phyloP scores from a whole-genome alignment of 2,888 invertebrate species.

The Cataglyphis rosenhaueri region DNA sequence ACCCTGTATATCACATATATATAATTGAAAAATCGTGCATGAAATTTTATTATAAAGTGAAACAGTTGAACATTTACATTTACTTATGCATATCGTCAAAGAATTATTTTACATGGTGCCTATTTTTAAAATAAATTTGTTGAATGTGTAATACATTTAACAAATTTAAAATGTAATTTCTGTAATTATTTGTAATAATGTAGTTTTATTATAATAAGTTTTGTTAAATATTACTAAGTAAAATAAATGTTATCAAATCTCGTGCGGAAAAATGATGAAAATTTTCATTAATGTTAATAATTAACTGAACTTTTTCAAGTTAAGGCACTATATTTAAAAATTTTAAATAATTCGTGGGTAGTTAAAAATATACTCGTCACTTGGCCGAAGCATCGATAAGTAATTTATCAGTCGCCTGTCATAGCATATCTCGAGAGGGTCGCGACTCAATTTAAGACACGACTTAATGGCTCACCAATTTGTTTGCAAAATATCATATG shows the following conservation, averaged over 20 bases:
- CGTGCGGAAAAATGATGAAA: not conserved
- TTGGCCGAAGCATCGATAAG: constrained; percentile 9
- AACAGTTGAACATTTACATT: not conserved
- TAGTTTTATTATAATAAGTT: not conserved
- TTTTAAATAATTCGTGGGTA: not conserved
- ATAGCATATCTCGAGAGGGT: constrained; percentile 15
- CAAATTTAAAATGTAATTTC: not conserved
- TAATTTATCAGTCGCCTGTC: constrained; percentile 24
- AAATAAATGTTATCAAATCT: not conserved
- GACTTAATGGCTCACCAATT: constrained; percentile 21
- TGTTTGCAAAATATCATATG: constrained; percentile 35
- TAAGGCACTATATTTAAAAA: not conserved
- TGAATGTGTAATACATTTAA: not conserved
- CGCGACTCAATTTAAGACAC: constrained; percentile 27
- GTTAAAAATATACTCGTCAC: constrained; percentile 28
- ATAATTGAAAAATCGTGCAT: not conserved
- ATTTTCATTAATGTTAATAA: not conserved
- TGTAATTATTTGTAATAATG: not conserved
- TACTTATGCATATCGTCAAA: not conserved
- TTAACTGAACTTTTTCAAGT: not conserved
- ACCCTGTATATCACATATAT: not conserved
- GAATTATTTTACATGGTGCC: not conserved
- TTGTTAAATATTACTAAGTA: not conserved
- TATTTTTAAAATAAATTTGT: not conserved
- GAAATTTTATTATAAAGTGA: not conserved